phyloP scores from a whole-genome alignment of 2,113 vertebrate genomes.

The Cyprinus carpio region DNA sequence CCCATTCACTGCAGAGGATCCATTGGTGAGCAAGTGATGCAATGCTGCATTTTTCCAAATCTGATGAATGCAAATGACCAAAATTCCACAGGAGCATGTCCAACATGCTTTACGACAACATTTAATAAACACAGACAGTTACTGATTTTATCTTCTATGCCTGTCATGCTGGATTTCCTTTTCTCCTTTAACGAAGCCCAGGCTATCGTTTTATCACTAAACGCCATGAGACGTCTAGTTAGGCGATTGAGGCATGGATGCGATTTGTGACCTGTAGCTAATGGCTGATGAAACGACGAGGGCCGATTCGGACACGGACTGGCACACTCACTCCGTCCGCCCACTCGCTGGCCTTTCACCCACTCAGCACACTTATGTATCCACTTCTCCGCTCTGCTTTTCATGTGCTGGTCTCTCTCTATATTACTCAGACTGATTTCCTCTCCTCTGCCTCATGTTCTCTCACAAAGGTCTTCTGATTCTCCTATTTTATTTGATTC shows the following conservation, averaged over 20 bases:
- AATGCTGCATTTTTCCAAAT: neutral
- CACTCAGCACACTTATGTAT: constrained; percentile 26
- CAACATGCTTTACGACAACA: neutral
- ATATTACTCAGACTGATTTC: constrained; percentile 17
- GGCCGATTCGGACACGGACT: constrained; percentile 48
- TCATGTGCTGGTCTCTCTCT: neutral
- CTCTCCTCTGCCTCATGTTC: constrained; percentile 15
- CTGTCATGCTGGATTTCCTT: constrained; percentile 10
- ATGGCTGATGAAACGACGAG: constrained; percentile 58
- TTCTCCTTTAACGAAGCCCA: neutral
- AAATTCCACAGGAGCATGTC: neutral
- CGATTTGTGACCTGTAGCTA: constrained; percentile 57
- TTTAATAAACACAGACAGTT: constrained; percentile 30
- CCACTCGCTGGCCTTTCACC: constrained; percentile 39
- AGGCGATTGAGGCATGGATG: constrained; percentile 13
- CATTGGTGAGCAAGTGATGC: neutral
- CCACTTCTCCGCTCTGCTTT: constrained; percentile 25
- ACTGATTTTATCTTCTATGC: neutral
- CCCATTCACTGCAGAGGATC: neutral
- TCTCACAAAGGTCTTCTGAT: constrained; percentile 18
- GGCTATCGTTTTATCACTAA: neutral
- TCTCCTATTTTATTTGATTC: neutral
- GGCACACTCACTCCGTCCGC: constrained; percentile 31
- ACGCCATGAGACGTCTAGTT: neutral
- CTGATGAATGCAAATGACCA: neutral